Conservation (phyloP, 2,113 vertebrate genomes). For the Excalfactoria chinensis region DNA sequence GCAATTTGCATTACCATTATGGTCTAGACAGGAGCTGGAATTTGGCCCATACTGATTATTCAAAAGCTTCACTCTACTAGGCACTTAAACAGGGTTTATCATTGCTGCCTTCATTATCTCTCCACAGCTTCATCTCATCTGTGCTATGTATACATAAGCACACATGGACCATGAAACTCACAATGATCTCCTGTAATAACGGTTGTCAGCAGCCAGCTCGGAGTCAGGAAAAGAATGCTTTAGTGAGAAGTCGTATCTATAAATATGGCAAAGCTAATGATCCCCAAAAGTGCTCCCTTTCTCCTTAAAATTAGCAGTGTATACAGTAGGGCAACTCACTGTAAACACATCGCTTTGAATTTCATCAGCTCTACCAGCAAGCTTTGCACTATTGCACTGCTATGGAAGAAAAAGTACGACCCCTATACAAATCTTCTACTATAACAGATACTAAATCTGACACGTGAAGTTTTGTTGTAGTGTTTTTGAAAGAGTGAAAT, state of each 20-base stretch:
- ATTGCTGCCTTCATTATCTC: neutral
- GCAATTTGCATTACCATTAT: neutral
- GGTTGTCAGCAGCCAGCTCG: neutral
- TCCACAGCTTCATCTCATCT: neutral
- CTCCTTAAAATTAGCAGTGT: slow-evolving; percentile 48
- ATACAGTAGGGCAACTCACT: neutral
- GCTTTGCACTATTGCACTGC: neutral
- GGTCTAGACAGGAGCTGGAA: neutral
- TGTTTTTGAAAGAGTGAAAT: neutral
- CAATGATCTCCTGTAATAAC: slow-evolving; percentile 17
- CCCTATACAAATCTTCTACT: neutral
- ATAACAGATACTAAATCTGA: neutral
- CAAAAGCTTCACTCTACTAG: neutral
- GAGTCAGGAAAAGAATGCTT: slow-evolving; percentile 41
- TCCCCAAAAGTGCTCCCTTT: slow-evolving; percentile 23
- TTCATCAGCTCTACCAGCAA: slow-evolving; percentile 14
- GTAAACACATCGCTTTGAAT: slow-evolving; percentile 42
- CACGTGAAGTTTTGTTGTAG: neutral
- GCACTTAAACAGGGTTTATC: neutral
- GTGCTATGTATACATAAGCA: neutral
- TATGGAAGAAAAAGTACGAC: neutral
- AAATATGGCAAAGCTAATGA: slow-evolving; percentile 52
- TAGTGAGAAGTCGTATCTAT: neutral
- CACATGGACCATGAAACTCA: neutral
- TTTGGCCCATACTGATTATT: neutral